Base-by-base conservation (phyloP, 2,113 vertebrate species). In the Pionites leucogaster region DNA sequence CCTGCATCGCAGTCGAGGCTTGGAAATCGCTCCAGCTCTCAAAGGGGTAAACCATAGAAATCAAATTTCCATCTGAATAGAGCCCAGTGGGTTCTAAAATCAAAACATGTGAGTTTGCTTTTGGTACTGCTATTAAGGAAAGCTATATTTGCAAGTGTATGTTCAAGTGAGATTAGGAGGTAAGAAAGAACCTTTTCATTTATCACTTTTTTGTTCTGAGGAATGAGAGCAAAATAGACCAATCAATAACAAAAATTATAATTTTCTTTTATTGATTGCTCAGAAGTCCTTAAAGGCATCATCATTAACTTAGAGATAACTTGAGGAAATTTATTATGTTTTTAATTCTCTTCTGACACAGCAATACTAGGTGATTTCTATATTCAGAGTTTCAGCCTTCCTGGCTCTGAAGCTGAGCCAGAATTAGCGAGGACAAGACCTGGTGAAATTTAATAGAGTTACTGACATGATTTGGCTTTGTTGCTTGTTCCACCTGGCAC, bases 61-160 rank as follows among this genome's bases (percentile, higher is more conserved):
- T 97, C 80, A 94, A 93, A 97, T 97, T 97, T 97, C 97, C 93
- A 97, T 97, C 76, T 97, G 77, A 98, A 97, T 97, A 70, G 82
- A 96, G 79, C 62, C 74, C 59, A 52, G 25, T 93, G 77, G 65
- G 67, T 93, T 96, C 75, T 81, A 79, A 95, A 97, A 97, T 92
- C 76, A 93, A 97, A 98, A 71, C 62, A 89, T 46, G 35, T 50
- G 72, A 39, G 60, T 93, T 93, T 29, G 31, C 77, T 97, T 96
- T 79, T 90, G 59, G 49, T 75, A 10, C 75, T 81, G 52, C 63
- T 95, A 19, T 96, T 88, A 82, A 84, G 84, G 67, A 96, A 96
- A 93, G 88, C 64, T 83, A 17, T 37, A 65, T 91, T 96, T 96
- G 87, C 86, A 97, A 96, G 83, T 85, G 49, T 64, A 57, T 97